Evolutionary conservation across 2,113 vertebrate species (phyloP), one percentile per base, ranked within the genome.

Genomic region (Scortum barcoo): DNA sequence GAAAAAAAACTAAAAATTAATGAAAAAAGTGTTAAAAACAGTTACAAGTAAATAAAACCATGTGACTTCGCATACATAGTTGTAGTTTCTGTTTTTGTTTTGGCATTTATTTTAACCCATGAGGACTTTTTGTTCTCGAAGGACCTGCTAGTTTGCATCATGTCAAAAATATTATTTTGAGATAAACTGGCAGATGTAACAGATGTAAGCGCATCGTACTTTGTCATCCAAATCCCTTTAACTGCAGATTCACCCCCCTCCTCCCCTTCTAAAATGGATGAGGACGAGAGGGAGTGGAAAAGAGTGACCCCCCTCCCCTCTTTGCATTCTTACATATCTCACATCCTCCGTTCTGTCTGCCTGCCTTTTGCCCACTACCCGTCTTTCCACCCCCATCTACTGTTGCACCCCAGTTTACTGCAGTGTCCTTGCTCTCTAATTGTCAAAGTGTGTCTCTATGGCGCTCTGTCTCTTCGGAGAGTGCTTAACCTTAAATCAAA

Each of bases 401-500:
- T 11, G 42, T 62, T 38, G 28, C 48, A 63, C 30, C 40, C 57
- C 22, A n/a, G n/a, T 62, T 54, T 61, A 33, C 79, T 81, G 85
- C 87, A 84, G 83, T 86, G 83, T 82, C 78, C 86, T 91, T 91
- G 71, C 75, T 78, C 69, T 51, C 42, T 36, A 83, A 56, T 42
- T 65, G 36, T 30, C 58, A 42, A 60, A 50, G 22, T 56, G 70
- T 61, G 57, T 30, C 51, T 60, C 66, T 68, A 48, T 50, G 67
- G 70, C 3, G 4, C 13, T 17, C 48, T 62, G 14, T 22, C 51
- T 61, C 56, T 50, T 40, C 50, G 66, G 63, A 73, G 28, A 69
- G n/a, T 12, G 42, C 67, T 44, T n/a, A 13, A 56, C 71, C 9
- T 36, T 26, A 8, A 54, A 71, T 33, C n/a, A 60, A 53, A 71